phyloP scores from a whole-genome alignment of 2,113 vertebrate genomes.

The Peucedramus taeniatus region DNA sequence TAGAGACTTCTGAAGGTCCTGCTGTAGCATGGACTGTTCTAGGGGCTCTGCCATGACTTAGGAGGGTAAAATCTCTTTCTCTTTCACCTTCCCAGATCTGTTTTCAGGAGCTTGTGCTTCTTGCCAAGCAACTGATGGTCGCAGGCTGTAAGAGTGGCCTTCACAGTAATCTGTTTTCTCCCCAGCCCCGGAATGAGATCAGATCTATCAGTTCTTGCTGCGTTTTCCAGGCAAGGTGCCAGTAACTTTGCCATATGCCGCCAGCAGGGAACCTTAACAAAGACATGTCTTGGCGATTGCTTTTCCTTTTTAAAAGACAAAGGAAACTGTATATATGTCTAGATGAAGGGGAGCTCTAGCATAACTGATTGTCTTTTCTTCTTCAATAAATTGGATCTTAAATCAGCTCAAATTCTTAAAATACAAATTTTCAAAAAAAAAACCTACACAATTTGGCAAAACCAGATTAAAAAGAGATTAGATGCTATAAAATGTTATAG shows the following conservation, averaged over 20 bases:
- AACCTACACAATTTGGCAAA: background rate
- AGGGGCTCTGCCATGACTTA: background rate
- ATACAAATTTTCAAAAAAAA: background rate
- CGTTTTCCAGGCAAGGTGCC: conserved; percentile 23
- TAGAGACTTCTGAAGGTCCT: background rate
- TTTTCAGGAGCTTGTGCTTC: background rate
- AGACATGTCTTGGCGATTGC: background rate
- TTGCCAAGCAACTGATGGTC: background rate
- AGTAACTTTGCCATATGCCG: background rate
- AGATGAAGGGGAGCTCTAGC: background rate
- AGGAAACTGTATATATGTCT: background rate
- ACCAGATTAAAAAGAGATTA: background rate
- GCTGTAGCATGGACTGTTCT: background rate
- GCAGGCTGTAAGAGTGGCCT: background rate
- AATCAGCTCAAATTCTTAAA: background rate
- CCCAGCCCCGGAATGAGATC: background rate
- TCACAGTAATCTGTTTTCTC: background rate
- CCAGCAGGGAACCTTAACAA: conserved; percentile 16
- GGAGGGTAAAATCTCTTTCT: background rate
- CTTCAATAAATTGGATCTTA: background rate
- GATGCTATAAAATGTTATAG: background rate
- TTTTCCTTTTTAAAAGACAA: background rate
- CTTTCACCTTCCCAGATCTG: background rate
- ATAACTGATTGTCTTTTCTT: background rate
- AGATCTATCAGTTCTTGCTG: background rate